phyloP scores from a whole-genome alignment of 2,113 vertebrate species.

The Lucifuga dentata region DNA sequence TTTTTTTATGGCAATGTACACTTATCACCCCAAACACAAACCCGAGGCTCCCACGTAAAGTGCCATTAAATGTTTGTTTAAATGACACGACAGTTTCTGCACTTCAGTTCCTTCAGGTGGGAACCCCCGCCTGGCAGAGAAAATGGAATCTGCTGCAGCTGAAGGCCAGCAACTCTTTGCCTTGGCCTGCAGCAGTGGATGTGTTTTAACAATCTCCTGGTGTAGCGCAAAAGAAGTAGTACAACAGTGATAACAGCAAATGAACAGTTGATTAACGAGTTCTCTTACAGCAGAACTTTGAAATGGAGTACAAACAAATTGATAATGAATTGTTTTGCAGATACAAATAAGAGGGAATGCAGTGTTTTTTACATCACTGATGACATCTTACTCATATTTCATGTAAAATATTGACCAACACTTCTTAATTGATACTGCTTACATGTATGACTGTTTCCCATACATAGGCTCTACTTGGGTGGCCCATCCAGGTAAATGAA shows the following conservation, averaged over 20 bases:
- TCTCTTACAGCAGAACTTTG: background rate
- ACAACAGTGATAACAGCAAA: conserved; percentile 14
- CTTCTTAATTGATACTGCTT: too few relatives aligned
- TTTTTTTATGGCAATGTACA: conserved; percentile 36
- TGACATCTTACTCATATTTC: background rate
- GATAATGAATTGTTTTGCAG: background rate
- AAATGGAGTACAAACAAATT: background rate
- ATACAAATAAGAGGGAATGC: too few relatives aligned
- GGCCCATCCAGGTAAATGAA: too few relatives aligned
- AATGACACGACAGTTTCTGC: conserved; percentile 52
- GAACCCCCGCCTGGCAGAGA: conserved; percentile 53
- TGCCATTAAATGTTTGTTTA: conserved; percentile 50
- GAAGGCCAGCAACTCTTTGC: conserved; percentile 39
- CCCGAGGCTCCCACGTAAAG: conserved; percentile 28
- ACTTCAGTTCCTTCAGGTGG: conserved; percentile 61
- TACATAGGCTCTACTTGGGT: too few relatives aligned
- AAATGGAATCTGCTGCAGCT: conserved; percentile 72
- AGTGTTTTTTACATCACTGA: too few relatives aligned
- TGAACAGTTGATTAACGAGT: conserved; percentile 25
- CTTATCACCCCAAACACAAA: conserved; percentile 43
- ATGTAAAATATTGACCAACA: too few relatives aligned
- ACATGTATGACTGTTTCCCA: too few relatives aligned
- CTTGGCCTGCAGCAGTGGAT: conserved; percentile 43
- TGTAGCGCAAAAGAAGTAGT: conserved; percentile 16
- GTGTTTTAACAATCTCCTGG: conserved; percentile 30